These are phyloP conservation scores for Physeter macrocephalus DNA, from an alignment of 2,113 vertebrate species.

Conservation along the genomic window DNA sequence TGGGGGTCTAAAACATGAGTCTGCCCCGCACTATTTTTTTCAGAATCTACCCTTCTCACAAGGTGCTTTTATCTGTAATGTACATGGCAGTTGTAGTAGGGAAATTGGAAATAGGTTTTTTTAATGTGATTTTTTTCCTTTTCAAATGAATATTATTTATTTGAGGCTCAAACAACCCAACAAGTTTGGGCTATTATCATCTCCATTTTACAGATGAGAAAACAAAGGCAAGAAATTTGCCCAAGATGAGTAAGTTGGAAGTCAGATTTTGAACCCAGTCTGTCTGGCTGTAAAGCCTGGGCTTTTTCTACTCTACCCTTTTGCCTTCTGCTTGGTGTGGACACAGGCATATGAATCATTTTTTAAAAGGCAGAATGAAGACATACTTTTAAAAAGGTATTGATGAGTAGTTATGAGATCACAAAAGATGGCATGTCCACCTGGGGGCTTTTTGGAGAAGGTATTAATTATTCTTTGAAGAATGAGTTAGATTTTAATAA, in stretches of 20 bases:
- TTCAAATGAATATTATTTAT: conserved; percentile 14
- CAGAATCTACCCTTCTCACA: not conserved
- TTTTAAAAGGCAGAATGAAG: not conserved
- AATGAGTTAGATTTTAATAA: conserved; percentile 8
- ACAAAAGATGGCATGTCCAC: not conserved
- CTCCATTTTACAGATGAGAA: conserved; percentile 13
- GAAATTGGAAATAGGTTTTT: not conserved
- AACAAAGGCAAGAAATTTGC: conserved; percentile 13
- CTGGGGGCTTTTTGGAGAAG: not conserved
- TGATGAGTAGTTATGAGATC: not conserved
- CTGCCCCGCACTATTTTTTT: not conserved
- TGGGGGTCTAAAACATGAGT: not conserved
- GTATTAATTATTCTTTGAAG: conserved; percentile 11
- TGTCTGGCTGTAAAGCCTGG: not conserved
- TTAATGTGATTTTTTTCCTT: not conserved
- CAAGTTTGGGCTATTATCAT: not conserved
- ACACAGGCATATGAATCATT: not conserved
- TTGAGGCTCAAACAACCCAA: not conserved
- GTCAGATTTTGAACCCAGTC: not conserved
- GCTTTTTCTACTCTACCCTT: not conserved
- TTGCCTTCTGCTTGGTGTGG: not conserved
- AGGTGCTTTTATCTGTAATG: not conserved
- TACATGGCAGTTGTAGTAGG: not conserved
- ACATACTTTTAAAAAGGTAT: not conserved
- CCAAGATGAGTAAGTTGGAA: not conserved